Percentiles rank a stretch among this genome's conserved stretches.
phyloP scores from a whole-genome alignment of 2,797 vertebrate species.

The Ispidina picta region DNA sequence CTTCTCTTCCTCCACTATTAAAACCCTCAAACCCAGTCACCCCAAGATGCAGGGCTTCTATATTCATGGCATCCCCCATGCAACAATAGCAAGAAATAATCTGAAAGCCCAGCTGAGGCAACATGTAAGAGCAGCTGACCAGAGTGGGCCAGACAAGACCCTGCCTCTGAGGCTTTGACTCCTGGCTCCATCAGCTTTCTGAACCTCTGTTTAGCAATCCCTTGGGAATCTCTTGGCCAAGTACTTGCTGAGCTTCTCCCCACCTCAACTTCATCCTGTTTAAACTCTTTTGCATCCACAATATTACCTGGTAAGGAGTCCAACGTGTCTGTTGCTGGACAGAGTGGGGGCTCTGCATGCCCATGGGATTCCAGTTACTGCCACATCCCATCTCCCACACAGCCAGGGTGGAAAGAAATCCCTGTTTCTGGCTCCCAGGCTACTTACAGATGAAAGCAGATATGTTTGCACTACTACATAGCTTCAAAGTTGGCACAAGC shows the following conservation, averaged over 20 bases:
- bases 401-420: background rate
- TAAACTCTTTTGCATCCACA: background rate
- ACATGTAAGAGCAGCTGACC: accelerated
- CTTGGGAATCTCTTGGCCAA: background rate
- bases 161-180: background rate
- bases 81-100: background rate
- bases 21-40: background rate
- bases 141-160: background rate
- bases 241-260: background rate
- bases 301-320: background rate
- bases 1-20: background rate
- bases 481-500: background rate
- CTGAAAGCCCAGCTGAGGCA: no score
- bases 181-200: background rate
- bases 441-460: background rate
- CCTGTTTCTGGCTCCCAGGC: background rate
- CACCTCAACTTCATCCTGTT: background rate
- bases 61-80: background rate
- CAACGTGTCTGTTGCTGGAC: accelerated
- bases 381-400: background rate
- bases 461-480: background rate
- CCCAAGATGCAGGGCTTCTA: background rate
- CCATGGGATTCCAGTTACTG: background rate
- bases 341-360: accelerated
- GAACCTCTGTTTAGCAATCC: background rate